Conservation (phyloP, 1,140 invertebrate genomes). For the Lanistes nyassanus region DNA sequence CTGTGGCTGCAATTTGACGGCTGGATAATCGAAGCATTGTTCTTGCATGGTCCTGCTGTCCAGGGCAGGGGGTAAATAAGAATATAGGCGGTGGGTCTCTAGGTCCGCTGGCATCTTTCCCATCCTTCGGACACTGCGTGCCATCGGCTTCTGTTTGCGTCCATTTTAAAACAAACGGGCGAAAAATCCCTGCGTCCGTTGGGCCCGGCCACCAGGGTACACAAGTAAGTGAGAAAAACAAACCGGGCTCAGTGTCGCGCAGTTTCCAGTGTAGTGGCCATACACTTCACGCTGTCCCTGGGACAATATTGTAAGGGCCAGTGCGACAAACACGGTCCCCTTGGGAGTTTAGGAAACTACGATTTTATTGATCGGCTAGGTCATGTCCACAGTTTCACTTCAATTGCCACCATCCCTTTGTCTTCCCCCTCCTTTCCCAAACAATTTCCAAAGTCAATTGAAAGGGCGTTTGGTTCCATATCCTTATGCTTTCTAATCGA, state of each 20-base stretch:
- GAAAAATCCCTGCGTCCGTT: neutral
- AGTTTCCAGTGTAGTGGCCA: conserved; percentile 4
- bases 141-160: conserved; percentile 9
- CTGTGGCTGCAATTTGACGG: neutral
- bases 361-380: neutral
- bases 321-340: neutral
- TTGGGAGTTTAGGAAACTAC: neutral
- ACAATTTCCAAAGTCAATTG: neutral
- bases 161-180: conserved; percentile 6
- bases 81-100: conserved; percentile 1
- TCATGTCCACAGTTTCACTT: conserved; percentile 6
- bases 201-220: conserved; percentile 3
- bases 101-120: conserved; percentile 4
- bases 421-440: too few species aligned
- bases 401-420: neutral
- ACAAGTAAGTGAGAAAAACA: conserved; percentile 11
- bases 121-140: neutral
- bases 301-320: conserved; percentile 6
- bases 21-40: conserved; percentile 10
- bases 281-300: neutral
- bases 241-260: conserved; percentile 1
- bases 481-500: conserved; percentile 3
- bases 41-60: neutral
- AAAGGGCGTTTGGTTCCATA: conserved; percentile 2
- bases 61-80: neutral